These are phyloP conservation scores for Tolypeutes matacus DNA, from an alignment of 2,797 vertebrate species.

Conservation along the genomic window DNA sequence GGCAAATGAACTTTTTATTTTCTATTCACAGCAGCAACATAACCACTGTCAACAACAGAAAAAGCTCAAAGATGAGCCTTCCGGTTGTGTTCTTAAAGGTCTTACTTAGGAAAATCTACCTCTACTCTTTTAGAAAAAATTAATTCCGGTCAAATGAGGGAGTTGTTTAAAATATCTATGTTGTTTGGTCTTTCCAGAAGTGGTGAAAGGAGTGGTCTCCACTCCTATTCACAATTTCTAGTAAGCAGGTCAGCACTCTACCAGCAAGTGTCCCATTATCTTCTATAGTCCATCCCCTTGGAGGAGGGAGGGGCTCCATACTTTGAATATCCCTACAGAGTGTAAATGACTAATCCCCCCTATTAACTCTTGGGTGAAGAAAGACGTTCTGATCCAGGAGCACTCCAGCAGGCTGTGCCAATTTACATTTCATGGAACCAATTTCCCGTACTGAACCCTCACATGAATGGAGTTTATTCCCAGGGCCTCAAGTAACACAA, in stretches of 20 bases:
- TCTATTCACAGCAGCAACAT: slow-evolving; percentile 61
- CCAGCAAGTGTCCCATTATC: background rate
- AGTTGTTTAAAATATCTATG: slow-evolving; percentile 6
- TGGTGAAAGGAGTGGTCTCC: background rate
- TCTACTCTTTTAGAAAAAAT: slow-evolving; percentile 15
- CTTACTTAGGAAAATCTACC: background rate
- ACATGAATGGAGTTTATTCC: background rate
- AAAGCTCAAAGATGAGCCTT: slow-evolving; percentile 61
- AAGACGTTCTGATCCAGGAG: background rate
- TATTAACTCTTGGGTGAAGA: background rate
- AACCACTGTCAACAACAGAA: slow-evolving; percentile 53
- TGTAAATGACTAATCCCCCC: background rate
- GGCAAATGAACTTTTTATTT: slow-evolving; percentile 75
- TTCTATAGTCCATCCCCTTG: background rate
- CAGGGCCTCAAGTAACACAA: background rate
- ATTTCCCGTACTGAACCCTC: background rate
- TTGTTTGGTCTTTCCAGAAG: background rate
- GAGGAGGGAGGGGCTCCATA: background rate
- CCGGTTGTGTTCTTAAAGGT: background rate
- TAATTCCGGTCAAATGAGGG: background rate
- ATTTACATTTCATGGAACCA: background rate
- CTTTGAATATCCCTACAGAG: background rate
- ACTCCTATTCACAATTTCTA: background rate
- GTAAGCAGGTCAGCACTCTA: background rate
- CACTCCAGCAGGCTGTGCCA: background rate